Conservation (phyloP, 2,797 vertebrate species). For the Pangasius mekongensis region DNA sequence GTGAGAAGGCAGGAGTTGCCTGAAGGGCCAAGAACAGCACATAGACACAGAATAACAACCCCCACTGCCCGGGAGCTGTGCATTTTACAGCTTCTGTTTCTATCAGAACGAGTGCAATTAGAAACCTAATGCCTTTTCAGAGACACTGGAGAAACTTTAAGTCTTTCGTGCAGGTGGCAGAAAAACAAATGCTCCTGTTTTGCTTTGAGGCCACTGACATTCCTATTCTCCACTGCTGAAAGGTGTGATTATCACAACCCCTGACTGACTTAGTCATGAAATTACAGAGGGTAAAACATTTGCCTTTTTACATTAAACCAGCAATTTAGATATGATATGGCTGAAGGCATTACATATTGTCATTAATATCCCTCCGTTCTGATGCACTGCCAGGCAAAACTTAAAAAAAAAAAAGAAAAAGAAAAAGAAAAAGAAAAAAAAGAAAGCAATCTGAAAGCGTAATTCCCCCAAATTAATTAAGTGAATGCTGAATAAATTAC, state of each 20-base stretch:
- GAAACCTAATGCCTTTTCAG: constrained; percentile 46
- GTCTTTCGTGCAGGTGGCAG: constrained; percentile 41
- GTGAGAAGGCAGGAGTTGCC: constrained; percentile 48
- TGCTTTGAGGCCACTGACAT: constrained; percentile 43
- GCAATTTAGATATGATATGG: constrained; percentile 25
- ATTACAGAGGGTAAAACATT: constrained; percentile 37
- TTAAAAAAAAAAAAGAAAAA: not conserved
- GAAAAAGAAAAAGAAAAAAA: not conserved
- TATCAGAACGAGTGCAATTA: constrained; percentile 48
- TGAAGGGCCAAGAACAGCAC: constrained; percentile 48
- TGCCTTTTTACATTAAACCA: constrained; percentile 37
- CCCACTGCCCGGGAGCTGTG: constrained; percentile 31
- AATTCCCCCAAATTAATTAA: not conserved
- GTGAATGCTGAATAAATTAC: not conserved
- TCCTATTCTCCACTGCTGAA: constrained; percentile 25
- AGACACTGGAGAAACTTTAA: constrained; percentile 39
- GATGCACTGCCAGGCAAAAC: constrained; percentile 8
- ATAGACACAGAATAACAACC: constrained; percentile 38
- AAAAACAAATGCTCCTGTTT: constrained; percentile 46
- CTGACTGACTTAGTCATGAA: constrained; percentile 38
- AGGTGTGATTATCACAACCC: constrained; percentile 32
- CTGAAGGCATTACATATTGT: not conserved
- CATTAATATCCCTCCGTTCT: not conserved
- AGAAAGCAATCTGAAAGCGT: not conserved
- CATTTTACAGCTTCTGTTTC: constrained; percentile 56